A percentile compares a stretch with the other conserved stretches of the same genome.
Evolutionary conservation across 1,140 invertebrate genomes (phyloP).

Genomic region (Adelges cooleyi): DNA sequence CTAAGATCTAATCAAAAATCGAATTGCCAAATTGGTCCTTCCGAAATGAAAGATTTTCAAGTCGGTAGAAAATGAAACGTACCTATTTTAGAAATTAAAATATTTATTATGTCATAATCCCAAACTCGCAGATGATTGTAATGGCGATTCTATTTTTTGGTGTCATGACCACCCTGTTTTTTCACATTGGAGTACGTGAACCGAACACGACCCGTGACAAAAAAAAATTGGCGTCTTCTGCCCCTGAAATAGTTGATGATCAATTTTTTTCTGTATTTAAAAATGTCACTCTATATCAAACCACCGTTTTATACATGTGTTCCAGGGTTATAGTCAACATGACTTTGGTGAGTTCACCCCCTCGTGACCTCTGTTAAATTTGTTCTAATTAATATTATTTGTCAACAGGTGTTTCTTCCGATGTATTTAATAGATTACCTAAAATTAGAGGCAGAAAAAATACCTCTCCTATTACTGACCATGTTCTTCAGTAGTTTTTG

Average conservation of each 20-base stretch:
- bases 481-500: conserved; percentile 76
- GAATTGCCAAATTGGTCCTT: conserved; percentile 48
- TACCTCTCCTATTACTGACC: conserved; percentile 76
- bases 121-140: conserved; percentile 52
- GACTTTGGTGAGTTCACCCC: conserved; percentile 33
- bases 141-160: conserved; percentile 61
- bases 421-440: conserved; percentile 77
- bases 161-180: conserved; percentile 56
- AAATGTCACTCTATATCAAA: conserved; percentile 2
- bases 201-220: conserved; percentile 37
- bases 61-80: conserved; percentile 35
- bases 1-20: conserved; percentile 37
- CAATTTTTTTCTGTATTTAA: conserved; percentile 30
- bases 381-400: no score
- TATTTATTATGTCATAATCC: neutral
- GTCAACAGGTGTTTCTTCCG: conserved; percentile 66
- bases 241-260: conserved; percentile 21
- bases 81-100: no score
- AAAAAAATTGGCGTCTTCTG: conserved; percentile 29
- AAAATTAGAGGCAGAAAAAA: conserved; percentile 55
- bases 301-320: conserved; percentile 32
- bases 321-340: conserved; percentile 33
- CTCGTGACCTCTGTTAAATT: no score
- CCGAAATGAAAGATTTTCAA: conserved; percentile 60
- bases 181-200: conserved; percentile 64